A percentile compares a stretch with the other conserved stretches of the same genome.
These are phyloP conservation scores for Pocillopora damicornis DNA, from an alignment of 64 coral and sea anemone species.

Conservation along the genomic window DNA sequence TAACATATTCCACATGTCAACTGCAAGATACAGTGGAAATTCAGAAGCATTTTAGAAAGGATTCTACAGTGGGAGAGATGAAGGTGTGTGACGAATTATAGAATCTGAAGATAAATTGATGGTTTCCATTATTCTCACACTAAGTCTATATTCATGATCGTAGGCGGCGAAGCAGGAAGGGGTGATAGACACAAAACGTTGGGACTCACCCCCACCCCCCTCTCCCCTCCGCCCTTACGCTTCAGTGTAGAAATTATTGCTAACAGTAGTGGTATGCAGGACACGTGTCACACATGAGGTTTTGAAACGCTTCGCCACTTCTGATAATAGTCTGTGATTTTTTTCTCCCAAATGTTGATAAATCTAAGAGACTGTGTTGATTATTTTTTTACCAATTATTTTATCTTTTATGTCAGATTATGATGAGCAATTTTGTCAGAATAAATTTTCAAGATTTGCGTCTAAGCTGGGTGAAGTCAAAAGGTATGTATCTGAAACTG, in stretches of 20 bases:
- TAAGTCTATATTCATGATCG: too few relatives aligned
- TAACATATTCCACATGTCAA: constrained; percentile 26
- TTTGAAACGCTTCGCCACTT: too few relatives aligned
- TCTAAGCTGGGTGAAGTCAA: constrained; percentile 17
- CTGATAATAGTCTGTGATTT: too few relatives aligned
- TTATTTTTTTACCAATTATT: background rate
- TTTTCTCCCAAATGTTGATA: too few relatives aligned
- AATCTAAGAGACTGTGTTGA: too few relatives aligned
- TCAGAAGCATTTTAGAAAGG: constrained; percentile 52
- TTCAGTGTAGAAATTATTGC: too few relatives aligned
- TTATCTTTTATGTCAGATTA: background rate
- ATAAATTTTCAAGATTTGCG: constrained; percentile 3
- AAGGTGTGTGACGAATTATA: constrained; percentile 4
- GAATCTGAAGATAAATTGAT: background rate
- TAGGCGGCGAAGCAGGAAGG: too few relatives aligned
- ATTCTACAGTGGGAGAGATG: constrained; percentile 36
- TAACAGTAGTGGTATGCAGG: too few relatives aligned
- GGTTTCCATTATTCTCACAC: background rate
- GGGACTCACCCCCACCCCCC: too few relatives aligned
- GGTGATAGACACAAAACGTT: too few relatives aligned
- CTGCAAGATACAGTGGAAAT: constrained; percentile 23
- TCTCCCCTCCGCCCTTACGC: too few relatives aligned
- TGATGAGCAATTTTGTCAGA: background rate
- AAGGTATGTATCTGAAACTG: background rate
- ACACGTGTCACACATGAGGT: too few relatives aligned